Evolutionary conservation across 2,113 vertebrate species (phyloP).

Genomic region (Emydura subglobosa): DNA sequence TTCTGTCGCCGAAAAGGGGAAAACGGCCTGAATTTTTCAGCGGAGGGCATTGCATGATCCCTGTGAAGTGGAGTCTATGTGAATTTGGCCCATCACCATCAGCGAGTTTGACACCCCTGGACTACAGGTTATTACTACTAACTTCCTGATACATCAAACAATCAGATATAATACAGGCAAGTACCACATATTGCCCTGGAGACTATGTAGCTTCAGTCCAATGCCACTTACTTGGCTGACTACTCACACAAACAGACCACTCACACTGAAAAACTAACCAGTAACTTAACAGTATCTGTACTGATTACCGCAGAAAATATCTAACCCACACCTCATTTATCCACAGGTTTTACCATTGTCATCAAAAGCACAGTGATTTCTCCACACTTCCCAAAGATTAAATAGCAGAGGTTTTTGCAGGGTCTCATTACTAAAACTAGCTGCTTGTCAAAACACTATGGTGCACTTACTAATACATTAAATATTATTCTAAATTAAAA

Average conservation of each 20-base stretch:
- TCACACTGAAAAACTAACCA: not conserved
- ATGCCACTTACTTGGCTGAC: fast-evolving
- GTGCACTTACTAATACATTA: not conserved
- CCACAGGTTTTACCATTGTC: fast-evolving
- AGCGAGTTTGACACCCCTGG: no score
- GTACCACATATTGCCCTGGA: not conserved
- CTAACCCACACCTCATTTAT: not conserved
- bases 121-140: not conserved
- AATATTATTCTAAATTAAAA: not conserved
- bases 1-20: no score
- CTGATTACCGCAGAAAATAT: fast-evolving
- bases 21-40: no score
- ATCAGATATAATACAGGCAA: not conserved
- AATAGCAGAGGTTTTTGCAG: not conserved
- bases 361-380: fast-evolving
- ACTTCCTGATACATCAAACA: not conserved
- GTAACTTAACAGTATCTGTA: fast-evolving
- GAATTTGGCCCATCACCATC: no score
- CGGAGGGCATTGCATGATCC: no score
- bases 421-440: fast-evolving
- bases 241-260: not conserved
- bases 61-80: no score
- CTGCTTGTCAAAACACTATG: not conserved
- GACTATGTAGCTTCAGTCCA: not conserved
- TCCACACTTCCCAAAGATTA: fast-evolving